phyloP scores from a whole-genome alignment of 1,140 invertebrate species.

The Drosophila eugracilis region DNA sequence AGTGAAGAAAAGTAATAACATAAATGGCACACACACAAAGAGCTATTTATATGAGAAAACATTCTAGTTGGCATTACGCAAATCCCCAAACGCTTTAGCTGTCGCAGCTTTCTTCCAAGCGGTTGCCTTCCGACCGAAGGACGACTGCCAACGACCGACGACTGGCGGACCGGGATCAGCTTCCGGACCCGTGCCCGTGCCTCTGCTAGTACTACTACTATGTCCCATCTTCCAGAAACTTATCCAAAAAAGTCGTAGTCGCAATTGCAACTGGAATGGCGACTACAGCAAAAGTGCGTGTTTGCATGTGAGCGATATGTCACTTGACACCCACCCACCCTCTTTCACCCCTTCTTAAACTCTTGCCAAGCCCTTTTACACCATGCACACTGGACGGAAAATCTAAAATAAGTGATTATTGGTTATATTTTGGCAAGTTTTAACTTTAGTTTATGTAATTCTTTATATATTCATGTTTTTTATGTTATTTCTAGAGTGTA shows the following conservation, averaged over 20 bases:
- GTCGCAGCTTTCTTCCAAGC: conserved; percentile 81
- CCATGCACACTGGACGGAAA: background rate
- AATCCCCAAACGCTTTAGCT: conserved; percentile 80
- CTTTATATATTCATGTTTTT: too few species aligned
- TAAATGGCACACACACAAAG: conserved; percentile 64
- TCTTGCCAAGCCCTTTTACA: background rate
- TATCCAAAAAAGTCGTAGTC: conserved; percentile 2
- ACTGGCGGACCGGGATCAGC: conserved; percentile 19
- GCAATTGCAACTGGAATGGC: conserved; percentile 28
- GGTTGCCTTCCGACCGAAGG: conserved; percentile 70
- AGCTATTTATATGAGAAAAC: conserved; percentile 82
- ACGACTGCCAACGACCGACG: conserved; percentile 40
- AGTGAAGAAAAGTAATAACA: conserved; percentile 74
- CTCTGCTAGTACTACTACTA: background rate
- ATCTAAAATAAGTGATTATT: too few species aligned
- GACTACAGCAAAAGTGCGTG: conserved; percentile 78
- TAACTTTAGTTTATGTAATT: too few species aligned
- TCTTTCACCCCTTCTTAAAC: background rate
- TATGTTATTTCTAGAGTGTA: too few species aligned
- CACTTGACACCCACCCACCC: conserved; percentile 18
- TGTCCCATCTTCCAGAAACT: background rate
- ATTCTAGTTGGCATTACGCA: conserved; percentile 81
- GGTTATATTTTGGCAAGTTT: too few species aligned
- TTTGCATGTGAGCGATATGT: conserved; percentile 69
- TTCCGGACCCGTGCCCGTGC: background rate